Evolutionary conservation across 2,888 invertebrate species (phyloP), one percentile per base, ranked within the genome.

Genomic region (Hetaerina titia): DNA sequence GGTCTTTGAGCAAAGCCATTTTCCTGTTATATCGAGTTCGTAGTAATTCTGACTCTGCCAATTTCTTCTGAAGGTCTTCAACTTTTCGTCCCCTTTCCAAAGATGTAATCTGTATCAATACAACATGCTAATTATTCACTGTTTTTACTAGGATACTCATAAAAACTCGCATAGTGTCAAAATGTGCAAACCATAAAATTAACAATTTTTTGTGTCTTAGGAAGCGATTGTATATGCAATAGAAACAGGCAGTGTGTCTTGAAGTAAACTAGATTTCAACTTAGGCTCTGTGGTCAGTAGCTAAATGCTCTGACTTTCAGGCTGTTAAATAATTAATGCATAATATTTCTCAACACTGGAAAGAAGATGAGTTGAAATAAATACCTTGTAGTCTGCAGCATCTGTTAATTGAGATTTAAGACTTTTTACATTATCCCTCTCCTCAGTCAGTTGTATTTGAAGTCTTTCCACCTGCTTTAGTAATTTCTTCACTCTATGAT

Each of bases 401-500:
- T 99, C 98, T 0, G 98, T 98, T 15, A 99, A 97, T 96, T 99
- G 99, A 2, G 98, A 98, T 97, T 99, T 98, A 90, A 99, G 97
- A 96, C 99, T 99, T 25, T 98, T 97, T 69, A 98, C 97, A 96
- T 98, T 98, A 0, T 98, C 97, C 95, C 98, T 98, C n/a, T 98
- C 98, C 96, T 99, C 99, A 22, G 97, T 97, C 63, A 99, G 97
- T 96, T 99, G 99, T 69, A 98, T 96, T 95, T 98, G 98, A 94
- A 99, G 97, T 96, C 98, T 98, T 96, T 99, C 99, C 95, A 98
- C 97, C 96, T 99, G 98, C 95, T 99, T 98, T 96, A 98, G 97
- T 63, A 99, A 97, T 96, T 99, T 99, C 96, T 98, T 98, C 95
- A 98, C 97, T 95, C 98, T 98, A 22, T 98, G 97, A 92, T 64